Evolutionary conservation across 2,113 vertebrate species (phyloP), one percentile per base, ranked within the genome.

Genomic region (Scolopax mira): DNA sequence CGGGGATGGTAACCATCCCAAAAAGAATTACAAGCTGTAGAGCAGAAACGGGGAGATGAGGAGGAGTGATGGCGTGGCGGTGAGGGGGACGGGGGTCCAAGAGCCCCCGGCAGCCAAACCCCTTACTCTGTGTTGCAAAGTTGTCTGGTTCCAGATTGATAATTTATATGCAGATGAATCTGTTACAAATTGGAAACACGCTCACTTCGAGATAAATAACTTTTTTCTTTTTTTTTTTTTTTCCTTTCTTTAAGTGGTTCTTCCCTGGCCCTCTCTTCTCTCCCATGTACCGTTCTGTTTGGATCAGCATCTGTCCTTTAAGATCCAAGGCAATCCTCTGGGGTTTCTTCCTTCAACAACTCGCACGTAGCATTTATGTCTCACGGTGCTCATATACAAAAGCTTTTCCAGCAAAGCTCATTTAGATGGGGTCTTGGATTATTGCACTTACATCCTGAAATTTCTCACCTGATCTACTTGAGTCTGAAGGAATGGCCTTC

Each of bases 21-120:
- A 88, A 80, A 22, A 62, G 51, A 93, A 58, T 39, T 13, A 10
- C 1, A 17, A 62, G 13, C 73, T 74, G 10, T 0, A 83, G 42
- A 46, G 13, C 4, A 74, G 42, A 60, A 92, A 60, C 23, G 23
- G 46, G 49, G 35, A 62, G 28, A 8, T 90, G 54, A 84, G n/a
- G 77, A 85, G 30, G 41, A 65, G 39, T 0, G 42, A 41, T 0
- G 0, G 35, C 46, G 31, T 44, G 39, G 25, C 0, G 0, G 19
- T 42, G 18, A 28, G 27, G 10, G 28, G 9, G 42, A 21, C 11
- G 25, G 18, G 13, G 42, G 44, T 74, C n/a, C 79, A 19, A 10
- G 39, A 60, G 18, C 3, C 17, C 81, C 49, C 8, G 23, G 75
- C 33, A 31, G 10, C 18, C 64, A 35, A 55, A 51, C 23, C 0